Evolutionary conservation across 2,797 vertebrate genomes (phyloP), one percentile per base, ranked within the genome.

Genomic region (Hybognathus amarus): DNA sequence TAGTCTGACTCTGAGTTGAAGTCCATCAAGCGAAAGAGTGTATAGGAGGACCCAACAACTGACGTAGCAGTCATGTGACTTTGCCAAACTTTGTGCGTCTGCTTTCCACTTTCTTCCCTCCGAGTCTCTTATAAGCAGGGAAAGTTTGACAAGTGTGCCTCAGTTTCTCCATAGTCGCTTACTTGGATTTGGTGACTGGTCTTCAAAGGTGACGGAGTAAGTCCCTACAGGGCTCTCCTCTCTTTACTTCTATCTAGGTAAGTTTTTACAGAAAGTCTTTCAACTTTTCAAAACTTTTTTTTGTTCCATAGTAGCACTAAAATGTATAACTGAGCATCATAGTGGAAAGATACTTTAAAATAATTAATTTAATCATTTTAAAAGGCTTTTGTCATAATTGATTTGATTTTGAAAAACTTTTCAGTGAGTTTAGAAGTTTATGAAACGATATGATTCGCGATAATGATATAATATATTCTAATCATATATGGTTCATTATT

Each of bases 11-110:
- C 22, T 18, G 24, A 63, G 56, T 7, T 42, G 47, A 22, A 24
- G 13, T 12, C 56, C 68, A 15, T 36, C 42, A 81, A 52, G 67
- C 24, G 10, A 36, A 27, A 24, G 82, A 24, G 82, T 27, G 63
- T 38, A 30, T 30, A 83, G 79, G 77, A 85, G 86, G 85, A 86
- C 86, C 79, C 80, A 67, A 73, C 81, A 52, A 30, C n/a, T 93
- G 93, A 94, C 94, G 94, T 92, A 91, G 89, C 50, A 86, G 87
- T 93, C 93, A 95, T 90, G 91, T 95, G 94, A 95, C 93, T 71
- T 38, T 11, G 85, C 5, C 80, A 84, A 87, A 91, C 79, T 87
- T 87, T 85, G 64, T 79, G 73, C 78, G 47, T 85, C 85, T 83
- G 40, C 83, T 82, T 83, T 33, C 47, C 83, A 79, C 77, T 84